These are phyloP conservation scores for Pseudopodoces humilis DNA, from an alignment of 2,113 vertebrate species.

Conservation along the genomic window DNA sequence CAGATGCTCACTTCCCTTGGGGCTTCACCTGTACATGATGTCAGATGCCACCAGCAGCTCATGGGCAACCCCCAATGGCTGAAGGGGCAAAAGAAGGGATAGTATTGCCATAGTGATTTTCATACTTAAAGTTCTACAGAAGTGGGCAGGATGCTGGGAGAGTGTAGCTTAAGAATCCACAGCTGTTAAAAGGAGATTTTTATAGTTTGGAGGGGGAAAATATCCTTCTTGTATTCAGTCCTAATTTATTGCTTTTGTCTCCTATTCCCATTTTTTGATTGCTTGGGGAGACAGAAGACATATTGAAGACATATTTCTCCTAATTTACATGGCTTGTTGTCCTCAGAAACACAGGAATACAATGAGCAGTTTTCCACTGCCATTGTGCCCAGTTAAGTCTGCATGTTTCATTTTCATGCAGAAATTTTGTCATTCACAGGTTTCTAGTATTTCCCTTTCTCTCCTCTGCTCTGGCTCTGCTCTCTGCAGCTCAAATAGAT, in stretches of 20 bases:
- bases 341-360: neutral
- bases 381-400: neutral
- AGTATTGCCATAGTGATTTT: neutral
- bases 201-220: neutral
- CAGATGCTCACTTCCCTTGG: neutral
- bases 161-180: neutral
- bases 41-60: neutral
- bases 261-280: neutral
- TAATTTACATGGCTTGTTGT: neutral
- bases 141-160: neutral
- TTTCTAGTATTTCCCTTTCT: neutral
- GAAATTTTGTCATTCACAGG: neutral
- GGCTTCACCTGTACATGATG: accelerated
- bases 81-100: neutral
- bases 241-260: neutral
- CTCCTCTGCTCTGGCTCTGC: neutral
- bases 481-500: neutral
- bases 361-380: neutral
- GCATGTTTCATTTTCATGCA: neutral
- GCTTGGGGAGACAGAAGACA: neutral
- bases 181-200: neutral
- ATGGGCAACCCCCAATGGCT: neutral
- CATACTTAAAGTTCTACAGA: neutral
- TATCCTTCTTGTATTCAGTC: neutral
- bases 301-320: neutral